Evolutionary conservation across 2,888 invertebrate genomes (phyloP), one percentile per base, ranked within the genome.

Genomic region (Rotaria macrura): DNA sequence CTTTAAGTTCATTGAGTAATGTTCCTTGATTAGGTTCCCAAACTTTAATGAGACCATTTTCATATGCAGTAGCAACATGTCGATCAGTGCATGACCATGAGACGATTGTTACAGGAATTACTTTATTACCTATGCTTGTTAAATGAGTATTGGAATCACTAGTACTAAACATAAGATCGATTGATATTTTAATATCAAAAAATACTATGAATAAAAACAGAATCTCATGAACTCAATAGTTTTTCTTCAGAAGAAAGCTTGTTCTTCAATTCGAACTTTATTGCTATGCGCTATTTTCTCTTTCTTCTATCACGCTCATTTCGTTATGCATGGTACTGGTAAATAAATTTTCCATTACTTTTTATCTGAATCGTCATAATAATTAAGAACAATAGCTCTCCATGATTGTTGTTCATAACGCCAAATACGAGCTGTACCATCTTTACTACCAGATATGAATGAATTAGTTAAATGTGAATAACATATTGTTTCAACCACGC

Each of bases 341-440:
- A 43, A 43, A 10, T 7, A 43, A 49, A 49, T 17, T 4, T 49
- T 17, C 17, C 14, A 49, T 49, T 54, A 84, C 52, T 23, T 29
- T 52, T 86, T 86, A 52, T 54, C 34, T 25, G 87, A 47, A 23
- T 85, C 83, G 34, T 88, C 88, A 47, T 88, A 87, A 88, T 89
- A 89, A 84, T 93, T 92, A 83, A 97, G 92, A 88, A 94, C 93
- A 65, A 93, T 92, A 88, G 93, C 94, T 83, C 94, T 93, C 97
- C 97, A 98, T 89, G 95, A 94, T 88, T 95, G 95, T 87, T 94
- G 93, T 91, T 95, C 94, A 90, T 84, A 87, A 88, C 94, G 93
- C 97, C 97, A 98, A 86, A 98, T 93, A 87, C 95, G 94, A 0
- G 97, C 97, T 2, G 94, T 94, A 34, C 98, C 98, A 92, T 98